Evolutionary conservation across 2,888 invertebrate species (phyloP), one percentile per base, ranked within the genome.

Genomic region (Apodemia mormo): DNA sequence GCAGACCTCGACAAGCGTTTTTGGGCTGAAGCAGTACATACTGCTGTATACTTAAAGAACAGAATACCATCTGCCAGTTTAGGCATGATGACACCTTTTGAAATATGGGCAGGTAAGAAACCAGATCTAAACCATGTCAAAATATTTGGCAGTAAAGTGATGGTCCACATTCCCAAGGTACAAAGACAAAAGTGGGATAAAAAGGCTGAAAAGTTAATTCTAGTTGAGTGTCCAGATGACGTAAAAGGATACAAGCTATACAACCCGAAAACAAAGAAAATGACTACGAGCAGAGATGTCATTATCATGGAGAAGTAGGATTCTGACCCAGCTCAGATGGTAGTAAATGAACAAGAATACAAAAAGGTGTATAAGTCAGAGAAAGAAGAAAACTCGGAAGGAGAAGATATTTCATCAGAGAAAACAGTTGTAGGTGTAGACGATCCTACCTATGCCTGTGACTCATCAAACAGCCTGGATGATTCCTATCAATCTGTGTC

Each of bases 221-320:
- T 74, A 37, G 68, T 74, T 30, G 73, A 71, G 1, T 75, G 70
- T 68, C 52, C 71, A n/a, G 70, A 75, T 1, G 68, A 75, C 67
- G 66, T 74, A 6, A 74, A 75, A 72, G 73, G 74, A 67, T 58
- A 66, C 33, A 66, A 29, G 2, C 29, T 75, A 3, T 76, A 75
- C 68, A 71, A 76, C 64, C 74, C 73, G 10, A 12, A 30, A 61
- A 76, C 70, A 4, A 75, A 67, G 7, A 68, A 67, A 9, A 58
- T 76, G 6, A 71, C 71, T 58, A 76, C 67, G 2, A 76, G 76
- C 71, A 70, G 74, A 70, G 75, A 75, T 72, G 75, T 77, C 2
- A 68, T 70, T 12, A 70, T 76, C n/a, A 69, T 76, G 70, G 74
- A 76, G 43, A 64, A 70, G 40, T 9, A 10, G 45, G 33, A 68